Evolutionary conservation across 2,888 invertebrate genomes (phyloP).

Genomic region (Cryptophagus acutangulus): DNA sequence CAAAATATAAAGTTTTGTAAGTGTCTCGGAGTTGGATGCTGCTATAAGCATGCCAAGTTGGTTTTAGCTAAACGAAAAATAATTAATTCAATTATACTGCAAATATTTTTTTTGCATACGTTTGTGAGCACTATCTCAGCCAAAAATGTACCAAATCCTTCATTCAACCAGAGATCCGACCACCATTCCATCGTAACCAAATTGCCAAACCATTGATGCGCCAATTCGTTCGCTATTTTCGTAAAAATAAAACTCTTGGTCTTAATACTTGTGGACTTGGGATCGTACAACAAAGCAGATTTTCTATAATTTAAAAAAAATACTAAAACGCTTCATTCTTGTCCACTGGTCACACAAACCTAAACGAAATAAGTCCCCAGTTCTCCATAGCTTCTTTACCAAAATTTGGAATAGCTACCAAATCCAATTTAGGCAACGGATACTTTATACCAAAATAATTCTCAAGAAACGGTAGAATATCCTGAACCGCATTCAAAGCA

Average conservation of each 20-base stretch:
- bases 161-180: constrained; percentile 67
- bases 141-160: constrained; percentile 67
- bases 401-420: constrained; percentile 58
- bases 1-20: constrained; percentile 53
- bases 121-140: constrained; percentile 53
- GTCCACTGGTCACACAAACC: constrained; percentile 37
- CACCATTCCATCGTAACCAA: constrained; percentile 66
- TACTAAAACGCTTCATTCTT: constrained; percentile 6
- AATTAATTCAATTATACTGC: background rate
- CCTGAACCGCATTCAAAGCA: constrained; percentile 51
- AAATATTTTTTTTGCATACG: constrained; percentile 37
- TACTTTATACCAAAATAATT: constrained; percentile 53
- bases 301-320: constrained; percentile 48
- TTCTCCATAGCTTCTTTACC: constrained; percentile 54
- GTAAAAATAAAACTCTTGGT: constrained; percentile 44
- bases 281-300: constrained; percentile 56
- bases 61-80: constrained; percentile 49
- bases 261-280: constrained; percentile 46
- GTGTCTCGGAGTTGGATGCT: constrained; percentile 52
- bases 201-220: constrained; percentile 75
- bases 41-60: constrained; percentile 55
- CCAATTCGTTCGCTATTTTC: constrained; percentile 62
- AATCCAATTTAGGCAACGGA: constrained; percentile 54
- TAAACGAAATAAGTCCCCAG: constrained; percentile 57
- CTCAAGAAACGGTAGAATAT: constrained; percentile 51